phyloP scores from a whole-genome alignment of 1,140 invertebrate species.

The Aphelenchoides fujianensis region DNA sequence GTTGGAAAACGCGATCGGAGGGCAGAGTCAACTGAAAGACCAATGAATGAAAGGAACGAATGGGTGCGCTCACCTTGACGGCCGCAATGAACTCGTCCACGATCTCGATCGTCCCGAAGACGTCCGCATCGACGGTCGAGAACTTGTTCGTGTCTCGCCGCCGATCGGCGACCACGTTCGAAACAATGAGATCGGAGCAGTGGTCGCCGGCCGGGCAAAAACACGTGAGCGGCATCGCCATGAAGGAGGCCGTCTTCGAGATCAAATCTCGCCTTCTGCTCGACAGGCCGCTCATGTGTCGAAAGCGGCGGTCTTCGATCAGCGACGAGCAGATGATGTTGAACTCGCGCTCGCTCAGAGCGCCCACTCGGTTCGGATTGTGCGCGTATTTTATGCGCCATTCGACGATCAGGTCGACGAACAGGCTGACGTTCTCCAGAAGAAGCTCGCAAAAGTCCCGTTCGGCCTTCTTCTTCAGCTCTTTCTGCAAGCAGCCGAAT shows the following conservation, averaged over 20 bases:
- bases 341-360: conserved; percentile 28
- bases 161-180: neutral
- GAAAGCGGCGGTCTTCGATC: conserved; percentile 27
- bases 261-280: conserved; percentile 24
- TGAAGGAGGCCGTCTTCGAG: conserved; percentile 26
- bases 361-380: conserved; percentile 18
- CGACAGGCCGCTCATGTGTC: conserved; percentile 29
- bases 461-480: conserved; percentile 70
- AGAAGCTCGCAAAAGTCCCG: conserved; percentile 87
- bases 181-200: conserved; percentile 14
- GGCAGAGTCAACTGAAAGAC: conserved; percentile 21
- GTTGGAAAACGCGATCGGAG: conserved; percentile 24
- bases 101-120: conserved; percentile 26
- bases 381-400: conserved; percentile 25
- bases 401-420: conserved; percentile 64
- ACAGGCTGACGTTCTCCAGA: conserved; percentile 86
- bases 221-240: conserved; percentile 25
- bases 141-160: conserved; percentile 25
- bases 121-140: conserved; percentile 17
- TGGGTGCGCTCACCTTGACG: conserved; percentile 24
- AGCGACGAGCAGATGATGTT: conserved; percentile 16
- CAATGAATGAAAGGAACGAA: neutral
- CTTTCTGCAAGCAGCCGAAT: conserved; percentile 24
- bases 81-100: conserved; percentile 35
- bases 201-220: conserved; percentile 25